Conservation (phyloP, 2,797 vertebrate genomes). For the Sandelia bainsii region DNA sequence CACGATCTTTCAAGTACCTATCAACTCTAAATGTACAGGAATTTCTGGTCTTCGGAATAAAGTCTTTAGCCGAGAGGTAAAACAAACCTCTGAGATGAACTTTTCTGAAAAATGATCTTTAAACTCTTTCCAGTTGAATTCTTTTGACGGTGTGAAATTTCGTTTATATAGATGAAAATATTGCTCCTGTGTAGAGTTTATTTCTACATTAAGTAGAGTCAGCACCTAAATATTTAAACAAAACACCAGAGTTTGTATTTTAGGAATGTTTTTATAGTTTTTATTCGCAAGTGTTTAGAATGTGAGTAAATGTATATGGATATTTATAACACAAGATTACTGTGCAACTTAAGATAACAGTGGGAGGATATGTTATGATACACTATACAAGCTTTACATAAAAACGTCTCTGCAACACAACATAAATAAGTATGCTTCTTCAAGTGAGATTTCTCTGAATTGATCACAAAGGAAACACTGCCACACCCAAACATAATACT, state of each 20-base stretch:
- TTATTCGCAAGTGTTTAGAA: neutral
- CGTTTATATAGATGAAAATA: neutral
- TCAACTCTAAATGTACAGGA: constrained; percentile 12
- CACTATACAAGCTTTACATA: neutral
- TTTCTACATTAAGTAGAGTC: neutral
- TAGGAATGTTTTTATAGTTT: neutral
- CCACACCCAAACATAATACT: constrained; percentile 66
- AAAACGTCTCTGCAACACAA: too few relatives aligned
- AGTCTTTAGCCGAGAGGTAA: constrained; percentile 6
- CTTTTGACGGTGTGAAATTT: constrained; percentile 16
- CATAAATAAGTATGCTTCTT: constrained; percentile 26
- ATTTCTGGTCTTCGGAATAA: constrained; percentile 22
- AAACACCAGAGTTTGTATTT: constrained; percentile 8
- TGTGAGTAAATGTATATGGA: neutral
- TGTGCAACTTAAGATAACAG: neutral
- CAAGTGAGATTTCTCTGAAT: constrained; percentile 63
- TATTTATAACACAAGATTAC: neutral
- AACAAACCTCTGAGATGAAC: constrained; percentile 30
- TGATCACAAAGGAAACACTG: constrained; percentile 64
- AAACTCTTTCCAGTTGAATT: constrained; percentile 21
- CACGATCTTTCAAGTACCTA: constrained; percentile 28
- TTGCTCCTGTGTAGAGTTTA: neutral
- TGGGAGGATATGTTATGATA: constrained; percentile 6
- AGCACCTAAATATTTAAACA: neutral
- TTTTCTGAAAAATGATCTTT: constrained; percentile 24